Evolutionary conservation across 1,140 invertebrate genomes (phyloP), one percentile per base, ranked within the genome.

Genomic region (Drosophila sturtevanti): DNA sequence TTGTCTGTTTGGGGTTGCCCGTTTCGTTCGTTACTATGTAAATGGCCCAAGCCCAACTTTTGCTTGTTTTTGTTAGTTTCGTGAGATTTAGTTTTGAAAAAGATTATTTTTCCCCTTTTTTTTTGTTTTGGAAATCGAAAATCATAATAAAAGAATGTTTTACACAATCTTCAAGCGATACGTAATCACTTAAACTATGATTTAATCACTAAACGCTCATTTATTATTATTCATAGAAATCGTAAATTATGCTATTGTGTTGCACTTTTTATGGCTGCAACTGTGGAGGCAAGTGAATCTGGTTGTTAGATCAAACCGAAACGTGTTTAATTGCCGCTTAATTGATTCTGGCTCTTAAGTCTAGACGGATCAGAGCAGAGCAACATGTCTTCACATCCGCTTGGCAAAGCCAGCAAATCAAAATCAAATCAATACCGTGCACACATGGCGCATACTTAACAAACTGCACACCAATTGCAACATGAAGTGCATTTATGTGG

Each of bases 361-460:
- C 38, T 61, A 59, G 72, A 60, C 73, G 34, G 68, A 44, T 44
- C 41, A 70, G 59, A 81, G 60, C 59, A 11, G 37, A 44, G 67
- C 67, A 52, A 41, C 68, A 81, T 81, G 79, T 81, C 68, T 65
- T 81, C 79, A 81, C 65, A 81, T 81, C 79, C 79, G 79, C 63
- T 76, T 72, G 69, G 21, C 37, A 51, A 7, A 69, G 63, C 35
- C 37, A 51, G 22, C 55, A 61, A 63, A 65, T 37, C 51, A 62
- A 60, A 61, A 68, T 65, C 60, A 64, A 76, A 69, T 73, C 69
- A 54, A 67, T 73, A 68, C 6, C 16, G 68, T n/a, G 79, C 59
- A 78, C 79, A 81, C 79, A 81, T 74, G 74, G 79, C 65, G 79
- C 68, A 77, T 81, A 74, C 79, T 81, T 81, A 80, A 81, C 81